Evolutionary conservation across 2,113 vertebrate genomes (phyloP).

Genomic region (Chaenogobius annularis): DNA sequence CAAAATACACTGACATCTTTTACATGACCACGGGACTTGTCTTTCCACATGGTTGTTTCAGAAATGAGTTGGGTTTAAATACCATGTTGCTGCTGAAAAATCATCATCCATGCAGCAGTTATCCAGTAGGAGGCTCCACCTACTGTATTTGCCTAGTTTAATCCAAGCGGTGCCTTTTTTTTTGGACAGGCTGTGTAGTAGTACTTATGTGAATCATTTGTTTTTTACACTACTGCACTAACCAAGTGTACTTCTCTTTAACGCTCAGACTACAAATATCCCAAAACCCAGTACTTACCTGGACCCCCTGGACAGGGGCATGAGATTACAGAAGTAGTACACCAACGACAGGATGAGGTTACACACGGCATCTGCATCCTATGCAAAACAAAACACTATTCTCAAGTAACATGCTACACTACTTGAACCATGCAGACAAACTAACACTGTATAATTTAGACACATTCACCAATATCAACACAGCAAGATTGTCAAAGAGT

Average conservation of each 20-base stretch:
- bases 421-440: background rate
- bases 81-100: too few species aligned
- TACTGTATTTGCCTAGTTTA: too few species aligned
- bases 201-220: too few species aligned
- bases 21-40: too few species aligned
- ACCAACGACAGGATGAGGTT: conserved; percentile 94
- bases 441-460: background rate
- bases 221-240: too few species aligned
- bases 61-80: too few species aligned
- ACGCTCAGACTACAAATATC: background rate
- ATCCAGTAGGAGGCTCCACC: too few species aligned
- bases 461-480: background rate
- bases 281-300: conserved; percentile 74
- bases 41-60: too few species aligned
- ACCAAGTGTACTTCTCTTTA: background rate
- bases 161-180: too few species aligned
- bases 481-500: background rate
- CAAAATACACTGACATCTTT: too few species aligned
- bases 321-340: conserved; percentile 99
- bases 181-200: too few species aligned
- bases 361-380: conserved; percentile 96
- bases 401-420: background rate
- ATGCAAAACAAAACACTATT: conserved; percentile 18
- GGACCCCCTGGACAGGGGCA: conserved; percentile 96
- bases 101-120: too few species aligned